A percentile compares a stretch with the other conserved stretches of the same genome.
These are phyloP conservation scores for Agriopis aurantiaria DNA, from an alignment of 2,888 invertebrate species.

Conservation along the genomic window DNA sequence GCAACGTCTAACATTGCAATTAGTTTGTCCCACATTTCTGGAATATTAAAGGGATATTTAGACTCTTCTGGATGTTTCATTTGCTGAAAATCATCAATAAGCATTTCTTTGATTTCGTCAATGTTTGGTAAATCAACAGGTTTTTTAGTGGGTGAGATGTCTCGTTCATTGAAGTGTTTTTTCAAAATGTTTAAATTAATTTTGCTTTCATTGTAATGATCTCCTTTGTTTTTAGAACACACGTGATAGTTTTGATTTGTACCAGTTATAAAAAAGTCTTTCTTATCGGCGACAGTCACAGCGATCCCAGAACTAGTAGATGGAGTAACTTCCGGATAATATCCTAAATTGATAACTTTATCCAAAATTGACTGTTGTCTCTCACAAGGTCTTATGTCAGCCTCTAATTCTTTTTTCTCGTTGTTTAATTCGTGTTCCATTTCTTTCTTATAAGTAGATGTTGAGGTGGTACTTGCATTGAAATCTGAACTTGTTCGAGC, in stretches of 20 bases:
- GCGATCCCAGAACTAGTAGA: slow-evolving; percentile 50
- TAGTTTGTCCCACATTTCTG: slow-evolving; percentile 68
- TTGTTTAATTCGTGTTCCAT: neutral
- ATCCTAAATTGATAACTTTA: slow-evolving; percentile 57
- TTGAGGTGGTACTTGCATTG: slow-evolving; percentile 49
- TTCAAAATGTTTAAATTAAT: slow-evolving; percentile 51
- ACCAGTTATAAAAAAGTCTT: slow-evolving; percentile 49
- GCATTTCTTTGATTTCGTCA: slow-evolving; percentile 54
- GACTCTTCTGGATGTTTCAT: slow-evolving; percentile 51
- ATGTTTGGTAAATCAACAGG: slow-evolving; percentile 60
- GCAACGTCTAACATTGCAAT: slow-evolving; percentile 62
- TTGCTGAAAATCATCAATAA: slow-evolving; percentile 51
- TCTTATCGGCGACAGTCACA: slow-evolving; percentile 35
- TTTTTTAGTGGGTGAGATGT: slow-evolving; percentile 47
- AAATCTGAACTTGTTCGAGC: slow-evolving; percentile 59
- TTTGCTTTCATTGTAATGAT: slow-evolving; percentile 40
- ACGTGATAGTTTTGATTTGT: slow-evolving; percentile 37
- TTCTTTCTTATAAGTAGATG: slow-evolving; percentile 45
- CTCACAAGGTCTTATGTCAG: slow-evolving; percentile 17
- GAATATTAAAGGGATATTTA: slow-evolving; percentile 49
- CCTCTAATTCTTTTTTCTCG: neutral
- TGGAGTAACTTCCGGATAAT: slow-evolving; percentile 53
- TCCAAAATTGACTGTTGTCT: slow-evolving; percentile 49
- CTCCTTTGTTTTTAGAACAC: slow-evolving; percentile 44
- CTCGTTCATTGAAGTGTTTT: slow-evolving; percentile 52